These are phyloP conservation scores for Drosophila yakuba DNA, from an alignment of 1,140 invertebrate species.

Conservation along the genomic window DNA sequence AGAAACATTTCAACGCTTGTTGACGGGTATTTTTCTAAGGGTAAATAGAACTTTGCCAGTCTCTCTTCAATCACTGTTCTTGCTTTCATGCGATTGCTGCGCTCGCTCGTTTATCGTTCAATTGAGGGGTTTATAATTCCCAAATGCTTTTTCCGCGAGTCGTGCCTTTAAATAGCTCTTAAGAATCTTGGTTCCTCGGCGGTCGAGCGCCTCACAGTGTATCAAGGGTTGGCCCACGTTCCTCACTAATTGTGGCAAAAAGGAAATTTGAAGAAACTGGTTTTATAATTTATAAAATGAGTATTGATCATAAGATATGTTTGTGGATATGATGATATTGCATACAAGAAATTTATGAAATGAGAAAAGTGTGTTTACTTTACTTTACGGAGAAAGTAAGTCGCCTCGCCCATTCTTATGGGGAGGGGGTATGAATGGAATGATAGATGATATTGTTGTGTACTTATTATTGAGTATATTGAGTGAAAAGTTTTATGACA, in stretches of 20 bases:
- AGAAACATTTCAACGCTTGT: background rate
- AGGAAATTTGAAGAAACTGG: too few relatives aligned
- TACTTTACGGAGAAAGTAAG: too few relatives aligned
- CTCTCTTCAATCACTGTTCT: background rate
- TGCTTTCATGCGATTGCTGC: background rate
- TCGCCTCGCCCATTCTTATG: too few relatives aligned
- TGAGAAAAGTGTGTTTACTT: too few relatives aligned
- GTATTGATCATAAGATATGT: too few relatives aligned
- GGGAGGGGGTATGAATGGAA: too few relatives aligned
- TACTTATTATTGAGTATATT: too few relatives aligned
- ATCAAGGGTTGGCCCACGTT: conserved; percentile 37
- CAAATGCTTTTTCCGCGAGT: conserved; percentile 1
- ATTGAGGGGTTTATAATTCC: conserved; percentile 9
- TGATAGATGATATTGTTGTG: too few relatives aligned
- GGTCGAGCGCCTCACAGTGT: conserved; percentile 39
- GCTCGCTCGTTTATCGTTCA: background rate
- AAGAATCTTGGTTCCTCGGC: background rate
- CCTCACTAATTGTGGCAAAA: conserved; percentile 29
- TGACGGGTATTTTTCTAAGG: background rate
- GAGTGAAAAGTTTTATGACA: too few relatives aligned
- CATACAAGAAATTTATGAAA: too few relatives aligned
- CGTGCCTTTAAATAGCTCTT: conserved; percentile 15
- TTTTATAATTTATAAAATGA: too few relatives aligned
- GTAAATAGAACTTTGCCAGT: background rate
- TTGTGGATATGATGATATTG: too few relatives aligned